Evolutionary conservation across 2,888 invertebrate genomes (phyloP).

Genomic region (Acanthopleura granulata): DNA sequence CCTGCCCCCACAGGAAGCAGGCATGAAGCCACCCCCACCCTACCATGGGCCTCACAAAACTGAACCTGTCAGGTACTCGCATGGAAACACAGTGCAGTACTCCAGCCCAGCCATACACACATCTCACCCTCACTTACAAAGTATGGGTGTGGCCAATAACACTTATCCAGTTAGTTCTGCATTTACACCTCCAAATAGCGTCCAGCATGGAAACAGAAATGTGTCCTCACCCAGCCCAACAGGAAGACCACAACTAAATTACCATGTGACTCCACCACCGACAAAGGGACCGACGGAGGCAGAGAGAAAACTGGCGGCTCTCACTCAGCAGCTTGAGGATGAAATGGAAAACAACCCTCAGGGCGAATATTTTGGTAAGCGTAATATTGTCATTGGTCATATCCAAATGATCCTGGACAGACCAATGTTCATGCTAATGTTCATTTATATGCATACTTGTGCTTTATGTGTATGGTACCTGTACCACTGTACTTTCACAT

Average conservation of each 20-base stretch:
- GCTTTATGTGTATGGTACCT: too few relatives aligned
- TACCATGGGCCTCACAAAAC: conserved; percentile 68
- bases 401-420: too few relatives aligned
- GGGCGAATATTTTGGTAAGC: conserved; percentile 95
- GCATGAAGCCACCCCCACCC: conserved; percentile 57
- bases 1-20: conserved; percentile 21
- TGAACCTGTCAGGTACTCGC: conserved; percentile 46
- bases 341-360: conserved; percentile 92
- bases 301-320: conserved; percentile 63
- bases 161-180: conserved; percentile 9
- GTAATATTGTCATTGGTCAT: too few relatives aligned
- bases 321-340: conserved; percentile 65
- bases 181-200: not conserved
- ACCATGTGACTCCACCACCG: conserved; percentile 54
- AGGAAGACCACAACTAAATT: conserved; percentile 39
- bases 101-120: conserved; percentile 26
- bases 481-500: too few relatives aligned
- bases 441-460: too few relatives aligned
- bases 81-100: conserved; percentile 36
- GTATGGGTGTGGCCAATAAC: not conserved
- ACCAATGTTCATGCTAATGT: too few relatives aligned
- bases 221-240: conserved; percentile 12
- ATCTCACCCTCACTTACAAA: not conserved
- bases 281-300: conserved; percentile 56
- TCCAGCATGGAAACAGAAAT: conserved; percentile 3